Percentiles rank a stretch among this genome's conserved stretches.
These are phyloP conservation scores for Apeltes quadracus DNA, from an alignment of 2,113 vertebrate species.

Conservation along the genomic window DNA sequence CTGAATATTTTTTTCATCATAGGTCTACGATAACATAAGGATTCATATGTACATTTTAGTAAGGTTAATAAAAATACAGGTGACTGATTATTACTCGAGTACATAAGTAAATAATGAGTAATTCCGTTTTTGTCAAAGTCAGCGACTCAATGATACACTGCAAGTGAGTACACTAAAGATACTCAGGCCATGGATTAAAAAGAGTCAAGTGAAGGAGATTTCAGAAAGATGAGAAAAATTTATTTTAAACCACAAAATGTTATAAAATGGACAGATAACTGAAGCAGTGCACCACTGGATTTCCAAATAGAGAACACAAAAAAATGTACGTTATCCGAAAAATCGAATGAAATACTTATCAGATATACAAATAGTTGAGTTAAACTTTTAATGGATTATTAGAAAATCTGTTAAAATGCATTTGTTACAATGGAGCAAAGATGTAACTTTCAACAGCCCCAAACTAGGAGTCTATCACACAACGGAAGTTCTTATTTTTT, in stretches of 20 bases:
- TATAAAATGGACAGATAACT: constrained; percentile 70
- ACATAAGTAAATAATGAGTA: neutral
- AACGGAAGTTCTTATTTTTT: neutral
- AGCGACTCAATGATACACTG: neutral
- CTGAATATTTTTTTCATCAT: neutral
- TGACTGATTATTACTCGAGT: neutral
- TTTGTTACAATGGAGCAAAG: neutral
- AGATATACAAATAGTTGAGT: constrained; percentile 8
- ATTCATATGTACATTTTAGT: neutral
- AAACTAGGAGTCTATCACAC: neutral
- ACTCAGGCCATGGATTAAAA: neutral
- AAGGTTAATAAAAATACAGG: neutral
- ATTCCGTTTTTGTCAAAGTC: neutral
- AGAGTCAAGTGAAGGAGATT: neutral
- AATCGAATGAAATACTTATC: constrained; percentile 46
- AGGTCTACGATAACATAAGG: neutral
- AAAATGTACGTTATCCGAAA: constrained; percentile 6
- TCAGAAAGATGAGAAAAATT: constrained; percentile 68
- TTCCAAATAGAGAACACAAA: neutral
- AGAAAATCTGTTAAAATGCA: neutral
- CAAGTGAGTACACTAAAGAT: neutral
- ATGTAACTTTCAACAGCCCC: neutral
- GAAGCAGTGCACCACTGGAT: constrained; percentile 33
- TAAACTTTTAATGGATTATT: neutral
- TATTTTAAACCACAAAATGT: constrained; percentile 77